Evolutionary conservation across 2,113 vertebrate species (phyloP).

Genomic region (Marmota flaviventris): DNA sequence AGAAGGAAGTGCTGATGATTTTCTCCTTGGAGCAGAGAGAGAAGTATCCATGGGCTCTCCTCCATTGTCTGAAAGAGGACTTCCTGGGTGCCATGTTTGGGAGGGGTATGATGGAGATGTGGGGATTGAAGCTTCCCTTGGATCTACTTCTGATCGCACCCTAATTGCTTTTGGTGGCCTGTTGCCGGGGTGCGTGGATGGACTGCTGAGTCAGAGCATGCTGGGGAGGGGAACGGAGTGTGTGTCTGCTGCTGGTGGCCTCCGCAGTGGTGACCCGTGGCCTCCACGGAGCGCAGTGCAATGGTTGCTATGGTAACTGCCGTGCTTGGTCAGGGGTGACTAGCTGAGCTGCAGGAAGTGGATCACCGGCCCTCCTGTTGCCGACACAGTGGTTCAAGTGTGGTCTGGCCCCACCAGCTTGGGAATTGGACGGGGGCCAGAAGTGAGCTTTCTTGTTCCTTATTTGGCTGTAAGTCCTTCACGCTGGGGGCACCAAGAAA

Average conservation of each 20-base stretch:
- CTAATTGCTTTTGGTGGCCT: not conserved
- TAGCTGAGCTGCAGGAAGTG: constrained; percentile 48
- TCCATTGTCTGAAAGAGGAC: not conserved
- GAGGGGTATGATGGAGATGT: not conserved
- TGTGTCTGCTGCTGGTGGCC: constrained; percentile 43
- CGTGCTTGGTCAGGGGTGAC: constrained; percentile 74
- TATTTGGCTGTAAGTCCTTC: not conserved
- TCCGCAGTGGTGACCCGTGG: constrained; percentile 72
- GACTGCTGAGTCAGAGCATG: constrained; percentile 65
- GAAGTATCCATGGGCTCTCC: not conserved
- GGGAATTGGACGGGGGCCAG: not conserved
- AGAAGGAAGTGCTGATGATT: not conserved
- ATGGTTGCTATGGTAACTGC: constrained; percentile 75
- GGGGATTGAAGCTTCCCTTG: not conserved
- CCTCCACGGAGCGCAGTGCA: constrained; percentile 61
- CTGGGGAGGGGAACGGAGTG: not conserved
- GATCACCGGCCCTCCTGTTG: not conserved
- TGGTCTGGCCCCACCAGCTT: not conserved
- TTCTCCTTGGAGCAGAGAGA: not conserved
- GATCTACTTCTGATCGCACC: not conserved
- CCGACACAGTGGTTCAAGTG: not conserved
- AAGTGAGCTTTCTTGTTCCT: not conserved
- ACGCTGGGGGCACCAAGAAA: not conserved
- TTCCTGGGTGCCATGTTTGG: not conserved
- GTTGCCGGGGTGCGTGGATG: not conserved